These are phyloP conservation scores for Ennomos quercinarius DNA, from an alignment of 2,888 invertebrate species.

Conservation along the genomic window DNA sequence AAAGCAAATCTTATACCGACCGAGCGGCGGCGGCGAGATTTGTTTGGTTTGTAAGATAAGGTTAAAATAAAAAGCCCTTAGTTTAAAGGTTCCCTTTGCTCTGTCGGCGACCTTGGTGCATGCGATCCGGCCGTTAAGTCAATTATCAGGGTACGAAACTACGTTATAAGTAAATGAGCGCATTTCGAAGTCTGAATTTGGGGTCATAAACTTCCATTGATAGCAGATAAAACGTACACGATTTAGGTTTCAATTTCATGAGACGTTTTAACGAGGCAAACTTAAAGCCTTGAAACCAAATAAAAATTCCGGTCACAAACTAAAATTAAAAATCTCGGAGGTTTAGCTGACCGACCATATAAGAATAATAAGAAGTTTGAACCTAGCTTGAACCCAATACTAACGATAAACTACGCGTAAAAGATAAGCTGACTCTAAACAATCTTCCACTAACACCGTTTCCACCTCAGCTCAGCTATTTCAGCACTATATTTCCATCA, in stretches of 20 bases:
- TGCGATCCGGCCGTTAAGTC: conserved; percentile 60
- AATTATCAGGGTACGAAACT: conserved; percentile 45
- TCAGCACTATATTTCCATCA: no score
- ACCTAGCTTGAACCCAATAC: no score
- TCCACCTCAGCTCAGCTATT: no score
- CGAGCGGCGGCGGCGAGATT: conserved; percentile 48
- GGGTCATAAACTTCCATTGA: conserved; percentile 4
- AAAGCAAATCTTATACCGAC: conserved; percentile 5
- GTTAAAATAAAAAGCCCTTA: conserved; percentile 53
- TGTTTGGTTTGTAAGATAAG: conserved; percentile 38
- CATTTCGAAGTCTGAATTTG: conserved; percentile 17
- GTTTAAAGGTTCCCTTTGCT: conserved; percentile 45
- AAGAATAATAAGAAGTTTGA: no score
- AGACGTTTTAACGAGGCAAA: no score
- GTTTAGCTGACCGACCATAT: no score
- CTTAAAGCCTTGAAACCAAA: no score
- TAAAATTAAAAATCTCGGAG: no score
- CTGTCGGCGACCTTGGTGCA: conserved; percentile 62
- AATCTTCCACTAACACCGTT: no score
- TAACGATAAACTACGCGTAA: no score
- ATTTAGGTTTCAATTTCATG: conserved; percentile 7
- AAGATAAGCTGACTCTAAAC: no score
- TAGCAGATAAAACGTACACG: conserved; percentile 2
- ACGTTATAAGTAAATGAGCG: conserved; percentile 13
- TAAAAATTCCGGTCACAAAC: no score